A percentile compares a stretch with the other conserved stretches of the same genome.
Evolutionary conservation across 2,888 invertebrate genomes (phyloP).

Genomic region (Ditylenchus weischeri): DNA sequence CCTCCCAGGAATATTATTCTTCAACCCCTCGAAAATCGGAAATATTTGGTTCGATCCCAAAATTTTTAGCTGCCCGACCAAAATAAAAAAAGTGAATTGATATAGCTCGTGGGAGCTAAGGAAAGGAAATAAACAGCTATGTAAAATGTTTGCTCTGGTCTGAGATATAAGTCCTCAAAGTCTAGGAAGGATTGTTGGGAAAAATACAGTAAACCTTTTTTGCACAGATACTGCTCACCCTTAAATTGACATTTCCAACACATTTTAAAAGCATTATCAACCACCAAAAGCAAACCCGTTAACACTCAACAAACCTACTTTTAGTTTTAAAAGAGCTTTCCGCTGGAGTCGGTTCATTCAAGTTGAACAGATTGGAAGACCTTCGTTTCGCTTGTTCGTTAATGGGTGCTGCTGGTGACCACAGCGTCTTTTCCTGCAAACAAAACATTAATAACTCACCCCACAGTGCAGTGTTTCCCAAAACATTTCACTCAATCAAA

Average conservation of each 20-base stretch:
- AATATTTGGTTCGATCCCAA: no score
- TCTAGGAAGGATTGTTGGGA: no score
- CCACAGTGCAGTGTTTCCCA: no score
- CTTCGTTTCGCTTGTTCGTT: slow-evolving; percentile 9
- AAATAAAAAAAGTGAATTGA: no score
- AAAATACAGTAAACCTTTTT: no score
- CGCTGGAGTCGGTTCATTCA: not conserved
- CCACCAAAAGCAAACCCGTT: not conserved
- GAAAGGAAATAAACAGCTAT: no score
- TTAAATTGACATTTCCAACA: not conserved
- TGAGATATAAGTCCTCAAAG: no score
- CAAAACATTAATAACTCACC: not conserved
- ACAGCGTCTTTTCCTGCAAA: slow-evolving; percentile 15
- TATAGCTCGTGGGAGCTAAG: not conserved
- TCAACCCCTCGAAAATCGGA: no score
- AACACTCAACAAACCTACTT: slow-evolving; percentile 5
- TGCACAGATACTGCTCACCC: no score
- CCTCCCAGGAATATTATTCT: no score
- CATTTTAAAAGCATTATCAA: not conserved
- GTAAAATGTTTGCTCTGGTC: not conserved
- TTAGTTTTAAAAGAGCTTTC: not conserved
- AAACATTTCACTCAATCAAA: no score
- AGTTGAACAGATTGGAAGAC: slow-evolving; percentile 13
- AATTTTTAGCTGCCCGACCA: no score
- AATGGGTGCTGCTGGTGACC: slow-evolving; percentile 13